Percentiles rank a stretch among this genome's conserved stretches.
phyloP scores from a whole-genome alignment of 2,888 invertebrate species.

The Scrobipalpa atriplicella region DNA sequence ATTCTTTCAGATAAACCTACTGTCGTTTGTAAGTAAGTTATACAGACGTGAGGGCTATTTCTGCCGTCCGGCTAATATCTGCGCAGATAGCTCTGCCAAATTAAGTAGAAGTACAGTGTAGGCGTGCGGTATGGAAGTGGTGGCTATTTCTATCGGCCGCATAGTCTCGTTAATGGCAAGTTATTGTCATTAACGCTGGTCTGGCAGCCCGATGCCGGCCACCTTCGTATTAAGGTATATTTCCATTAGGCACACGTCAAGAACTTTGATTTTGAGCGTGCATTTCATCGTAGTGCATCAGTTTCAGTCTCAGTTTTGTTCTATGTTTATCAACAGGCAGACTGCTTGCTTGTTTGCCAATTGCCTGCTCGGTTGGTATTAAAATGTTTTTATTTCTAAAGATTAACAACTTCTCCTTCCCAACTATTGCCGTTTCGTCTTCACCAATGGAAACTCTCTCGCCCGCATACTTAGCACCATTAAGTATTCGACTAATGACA shows the following conservation, averaged over 20 bases:
- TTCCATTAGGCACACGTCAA: slow-evolving; percentile 44
- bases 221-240: slow-evolving; percentile 53
- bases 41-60: background rate
- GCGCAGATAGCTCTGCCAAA: slow-evolving; percentile 39
- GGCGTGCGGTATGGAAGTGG: slow-evolving; percentile 31
- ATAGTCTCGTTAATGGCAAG: slow-evolving; percentile 60
- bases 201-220: slow-evolving; percentile 49
- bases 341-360: no score
- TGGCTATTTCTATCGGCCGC: slow-evolving; percentile 42
- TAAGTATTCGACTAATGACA: slow-evolving; percentile 74
- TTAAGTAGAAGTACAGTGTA: slow-evolving; percentile 36
- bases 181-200: slow-evolving; percentile 72
- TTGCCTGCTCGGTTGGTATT: no score
- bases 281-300: background rate
- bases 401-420: no score
- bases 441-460: slow-evolving; percentile 48
- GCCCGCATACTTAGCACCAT: slow-evolving; percentile 76
- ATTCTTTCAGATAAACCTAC: slow-evolving; percentile 42
- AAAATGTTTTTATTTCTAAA: no score
- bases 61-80: background rate
- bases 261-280: background rate
- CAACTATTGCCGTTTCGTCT: slow-evolving; percentile 33
- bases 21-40: background rate
- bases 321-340: no score
- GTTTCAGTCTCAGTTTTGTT: no score